These are phyloP conservation scores for Papilio xuthus DNA, from an alignment of 1,140 invertebrate species.

Conservation along the genomic window DNA sequence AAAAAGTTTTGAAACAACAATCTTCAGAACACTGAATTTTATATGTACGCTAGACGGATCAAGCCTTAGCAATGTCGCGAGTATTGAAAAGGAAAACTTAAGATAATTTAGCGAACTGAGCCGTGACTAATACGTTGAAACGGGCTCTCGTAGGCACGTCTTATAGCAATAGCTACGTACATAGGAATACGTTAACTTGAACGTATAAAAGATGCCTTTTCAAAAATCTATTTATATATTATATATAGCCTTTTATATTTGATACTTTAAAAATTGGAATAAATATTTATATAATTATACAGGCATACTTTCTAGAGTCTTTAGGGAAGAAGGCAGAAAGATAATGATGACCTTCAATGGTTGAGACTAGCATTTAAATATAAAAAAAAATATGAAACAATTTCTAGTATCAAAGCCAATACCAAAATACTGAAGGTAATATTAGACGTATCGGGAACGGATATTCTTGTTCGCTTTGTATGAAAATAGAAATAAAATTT, in stretches of 20 bases:
- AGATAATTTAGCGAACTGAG: conserved; percentile 24
- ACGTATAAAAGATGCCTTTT: not conserved
- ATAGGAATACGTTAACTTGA: not conserved
- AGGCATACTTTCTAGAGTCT: no score
- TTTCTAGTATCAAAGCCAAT: not conserved
- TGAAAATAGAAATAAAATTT: not conserved
- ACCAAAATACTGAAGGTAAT: conserved; percentile 9
- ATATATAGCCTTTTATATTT: no score
- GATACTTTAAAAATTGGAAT: not conserved
- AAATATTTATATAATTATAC: not conserved
- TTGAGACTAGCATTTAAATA: no score
- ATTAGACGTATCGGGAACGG: conserved; percentile 15
- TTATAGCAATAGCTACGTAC: not conserved
- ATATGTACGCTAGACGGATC: not conserved
- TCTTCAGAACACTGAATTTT: not conserved
- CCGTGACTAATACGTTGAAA: conserved; percentile 14
- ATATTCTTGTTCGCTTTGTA: conserved; percentile 4
- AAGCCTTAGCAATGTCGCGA: conserved; percentile 17
- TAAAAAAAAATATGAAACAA: not conserved
- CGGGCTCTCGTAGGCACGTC: conserved; percentile 4
- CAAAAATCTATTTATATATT: not conserved
- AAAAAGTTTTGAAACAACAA: not conserved
- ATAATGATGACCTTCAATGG: no score
- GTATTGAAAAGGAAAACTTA: conserved; percentile 23
- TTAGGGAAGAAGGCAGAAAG: no score